Evolutionary conservation across 92 coral and sea anemone genomes (phyloP).

Genomic region (Scolanthus callimorphus): DNA sequence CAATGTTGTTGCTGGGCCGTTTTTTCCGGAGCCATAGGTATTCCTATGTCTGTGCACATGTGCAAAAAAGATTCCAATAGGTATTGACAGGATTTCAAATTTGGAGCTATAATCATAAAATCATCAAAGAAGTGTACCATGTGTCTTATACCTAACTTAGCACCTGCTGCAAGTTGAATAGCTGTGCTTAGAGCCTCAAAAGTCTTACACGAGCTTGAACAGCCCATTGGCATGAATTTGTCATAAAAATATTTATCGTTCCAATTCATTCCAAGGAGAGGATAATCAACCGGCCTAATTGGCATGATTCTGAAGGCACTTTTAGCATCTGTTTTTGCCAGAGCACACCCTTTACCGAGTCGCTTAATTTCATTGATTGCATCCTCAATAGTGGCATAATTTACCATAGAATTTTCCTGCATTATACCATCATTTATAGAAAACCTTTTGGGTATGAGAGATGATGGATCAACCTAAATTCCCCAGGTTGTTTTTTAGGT

Average conservation of each 20-base stretch:
- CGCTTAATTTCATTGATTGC: slow-evolving; percentile 27
- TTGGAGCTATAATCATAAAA: slow-evolving; percentile 29
- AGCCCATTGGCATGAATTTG: slow-evolving; percentile 43
- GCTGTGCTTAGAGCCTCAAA: slow-evolving; percentile 50
- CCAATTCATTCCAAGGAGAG: slow-evolving; percentile 33
- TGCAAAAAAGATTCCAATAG: slow-evolving; percentile 21
- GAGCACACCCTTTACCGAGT: slow-evolving; percentile 27
- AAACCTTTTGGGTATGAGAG: slow-evolving; percentile 50
- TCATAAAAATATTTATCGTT: slow-evolving; percentile 28
- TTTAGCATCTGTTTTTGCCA: slow-evolving; percentile 52
- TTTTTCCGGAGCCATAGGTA: slow-evolving; percentile 63
- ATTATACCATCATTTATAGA: slow-evolving; percentile 59
- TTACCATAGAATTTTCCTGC: slow-evolving; percentile 21
- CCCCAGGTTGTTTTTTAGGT: slow-evolving; percentile 44
- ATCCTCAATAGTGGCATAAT: slow-evolving; percentile 28
- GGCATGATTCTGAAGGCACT: slow-evolving; percentile 54
- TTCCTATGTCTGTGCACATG: slow-evolving; percentile 29
- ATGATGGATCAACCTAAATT: slow-evolving; percentile 53
- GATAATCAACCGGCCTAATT: slow-evolving; percentile 34
- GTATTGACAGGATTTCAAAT: slow-evolving; percentile 10
- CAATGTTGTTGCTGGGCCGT: slow-evolving; percentile 13
- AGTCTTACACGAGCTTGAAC: slow-evolving; percentile 45
- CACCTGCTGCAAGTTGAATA: slow-evolving; percentile 36
- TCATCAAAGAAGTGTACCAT: slow-evolving; percentile 37
- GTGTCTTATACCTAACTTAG: slow-evolving; percentile 10